Base-by-base conservation (phyloP, 1,140 invertebrate genomes). In the honey bee (Apis mellifera) region DNA sequence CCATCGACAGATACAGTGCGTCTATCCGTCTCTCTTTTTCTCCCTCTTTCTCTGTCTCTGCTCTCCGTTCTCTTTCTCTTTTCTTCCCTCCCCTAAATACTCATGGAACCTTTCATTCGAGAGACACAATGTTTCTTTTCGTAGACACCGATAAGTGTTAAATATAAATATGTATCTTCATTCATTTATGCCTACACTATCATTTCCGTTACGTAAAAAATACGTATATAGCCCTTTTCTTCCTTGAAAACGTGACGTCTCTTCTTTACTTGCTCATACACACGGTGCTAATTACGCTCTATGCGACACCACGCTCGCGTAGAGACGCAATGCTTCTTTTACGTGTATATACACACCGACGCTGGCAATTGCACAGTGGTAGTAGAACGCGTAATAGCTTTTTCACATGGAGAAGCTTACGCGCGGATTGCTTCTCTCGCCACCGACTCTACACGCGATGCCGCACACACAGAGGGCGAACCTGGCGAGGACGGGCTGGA, bases 331-430 rank as follows among this genome's bases (percentile, higher is more conserved):
- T 81, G 74, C 74, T 62, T 69, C 74, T 76, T 79, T 65, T 82
- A 52, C 55, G 65, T 77, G 72, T 82, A 76, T 70, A 78, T 48
- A 50, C 66, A 82, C 80, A 78, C 65, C 21, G 57, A 82, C 17
- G 80, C 13, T 54, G 21, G 13, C 21, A 26, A 13, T n/a, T 64
- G 52, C 65, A 77, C 73, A 55, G 74, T 74, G 60, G 80, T 83
- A 78, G 84, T 74, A 64, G 73, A 68, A 83, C 76, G 77, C 77
- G 82, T 83, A 83, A 83, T 79, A 79, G 83, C 84, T 87, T 87
- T 87, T 87, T 87, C 86, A 87, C 86, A 87, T 86, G 81, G 86
- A 87, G 85, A 86, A 87, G 84, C 84, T 72, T 83, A 87, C 71
- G 80, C 85, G 81, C 86, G 84, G 82, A 74, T 87, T 78, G 76